These are phyloP conservation scores for Mormoops blainvillei DNA, from an alignment of 2,113 vertebrate genomes.

Conservation along the genomic window DNA sequence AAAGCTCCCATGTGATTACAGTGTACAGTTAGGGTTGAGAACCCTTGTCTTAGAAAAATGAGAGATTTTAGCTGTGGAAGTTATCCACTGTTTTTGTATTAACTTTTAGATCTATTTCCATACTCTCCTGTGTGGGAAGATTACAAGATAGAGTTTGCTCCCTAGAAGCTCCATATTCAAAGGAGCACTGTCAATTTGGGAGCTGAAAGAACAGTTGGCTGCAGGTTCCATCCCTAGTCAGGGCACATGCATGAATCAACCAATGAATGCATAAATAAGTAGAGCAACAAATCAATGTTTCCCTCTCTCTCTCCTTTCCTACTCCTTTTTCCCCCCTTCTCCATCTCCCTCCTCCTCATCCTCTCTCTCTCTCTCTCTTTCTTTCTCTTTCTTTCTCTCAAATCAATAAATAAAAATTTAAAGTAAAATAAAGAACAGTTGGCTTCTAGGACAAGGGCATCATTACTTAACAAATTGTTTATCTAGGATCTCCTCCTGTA, in stretches of 20 bases:
- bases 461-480: slow-evolving; percentile 57
- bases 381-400: no score
- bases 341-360: no score
- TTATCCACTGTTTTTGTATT: not conserved
- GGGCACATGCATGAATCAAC: no score
- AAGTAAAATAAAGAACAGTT: not conserved
- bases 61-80: not conserved
- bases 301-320: no score
- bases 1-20: not conserved
- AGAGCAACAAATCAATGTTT: no score
- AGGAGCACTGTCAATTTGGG: not conserved
- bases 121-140: not conserved
- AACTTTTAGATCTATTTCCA: not conserved
- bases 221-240: no score
- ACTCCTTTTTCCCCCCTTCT: no score
- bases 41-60: not conserved
- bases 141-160: not conserved
- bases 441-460: not conserved
- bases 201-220: not conserved
- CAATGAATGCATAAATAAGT: no score
- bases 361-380: no score
- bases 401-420: no score
- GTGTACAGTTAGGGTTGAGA: not conserved
- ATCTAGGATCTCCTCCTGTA: slow-evolving; percentile 46
- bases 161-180: not conserved